These are phyloP conservation scores for Xylocopa sonorina DNA, from an alignment of 1,140 invertebrate species.

Conservation along the genomic window DNA sequence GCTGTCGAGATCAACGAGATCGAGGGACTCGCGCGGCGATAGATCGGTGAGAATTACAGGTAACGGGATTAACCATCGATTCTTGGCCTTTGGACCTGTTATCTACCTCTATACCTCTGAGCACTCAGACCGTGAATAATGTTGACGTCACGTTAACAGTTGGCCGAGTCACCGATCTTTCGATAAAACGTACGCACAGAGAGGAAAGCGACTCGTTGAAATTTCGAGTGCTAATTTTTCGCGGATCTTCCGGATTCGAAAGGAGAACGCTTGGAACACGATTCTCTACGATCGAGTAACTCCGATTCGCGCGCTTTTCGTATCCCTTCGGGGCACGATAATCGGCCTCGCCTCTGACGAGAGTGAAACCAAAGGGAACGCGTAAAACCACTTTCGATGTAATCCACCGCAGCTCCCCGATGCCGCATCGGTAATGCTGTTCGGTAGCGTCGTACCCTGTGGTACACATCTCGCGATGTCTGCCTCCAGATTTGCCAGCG, in stretches of 20 bases:
- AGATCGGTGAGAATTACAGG: background rate
- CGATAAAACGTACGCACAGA: too few species aligned
- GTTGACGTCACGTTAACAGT: background rate
- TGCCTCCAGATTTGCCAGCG: background rate
- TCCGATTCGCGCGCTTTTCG: background rate
- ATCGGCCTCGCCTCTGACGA: conserved; percentile 2
- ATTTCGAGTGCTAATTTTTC: background rate
- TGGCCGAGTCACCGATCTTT: too few species aligned
- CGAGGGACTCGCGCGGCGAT: background rate
- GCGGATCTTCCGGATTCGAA: background rate
- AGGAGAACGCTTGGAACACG: background rate
- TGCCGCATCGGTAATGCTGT: conserved; percentile 1
- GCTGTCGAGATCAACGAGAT: background rate
- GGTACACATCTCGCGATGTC: background rate
- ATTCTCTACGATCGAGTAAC: accelerated
- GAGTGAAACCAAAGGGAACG: conserved; percentile 36
- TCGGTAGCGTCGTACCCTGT: conserved; percentile 9
- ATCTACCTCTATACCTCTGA: background rate
- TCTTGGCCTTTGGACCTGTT: too few species aligned
- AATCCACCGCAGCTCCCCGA: background rate
- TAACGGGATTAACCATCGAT: conserved; percentile 23
- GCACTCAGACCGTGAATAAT: background rate
- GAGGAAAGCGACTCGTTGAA: too few species aligned
- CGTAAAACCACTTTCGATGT: conserved; percentile 34
- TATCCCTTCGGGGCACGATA: background rate